These are phyloP conservation scores for Tineola bisselliella DNA, from an alignment of 2,888 invertebrate genomes.

Conservation along the genomic window DNA sequence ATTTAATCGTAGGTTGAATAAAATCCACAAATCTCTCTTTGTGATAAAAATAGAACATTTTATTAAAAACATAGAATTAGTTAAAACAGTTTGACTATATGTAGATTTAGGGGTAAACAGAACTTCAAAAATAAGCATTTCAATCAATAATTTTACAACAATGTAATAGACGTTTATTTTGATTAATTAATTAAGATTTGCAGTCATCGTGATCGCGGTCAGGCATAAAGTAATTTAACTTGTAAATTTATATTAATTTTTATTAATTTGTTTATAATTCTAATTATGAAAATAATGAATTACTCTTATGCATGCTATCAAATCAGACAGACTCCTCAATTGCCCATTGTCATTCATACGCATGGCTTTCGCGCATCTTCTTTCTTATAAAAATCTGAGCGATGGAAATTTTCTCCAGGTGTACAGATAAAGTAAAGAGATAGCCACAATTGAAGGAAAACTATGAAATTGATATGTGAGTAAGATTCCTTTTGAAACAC, in stretches of 20 bases:
- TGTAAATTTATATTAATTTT: no score
- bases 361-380: constrained; percentile 12
- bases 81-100: no score
- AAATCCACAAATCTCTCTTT: background rate
- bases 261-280: constrained; percentile 11
- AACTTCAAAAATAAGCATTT: background rate
- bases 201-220: no score
- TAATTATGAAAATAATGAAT: constrained; percentile 25
- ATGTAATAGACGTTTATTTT: no score
- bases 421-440: constrained; percentile 55
- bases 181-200: no score
- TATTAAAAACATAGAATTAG: no score
- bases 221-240: background rate
- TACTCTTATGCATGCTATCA: constrained; percentile 13
- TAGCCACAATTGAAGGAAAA: constrained; percentile 39
- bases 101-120: constrained; percentile 11
- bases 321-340: background rate
- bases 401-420: constrained; percentile 44
- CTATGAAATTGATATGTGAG: constrained; percentile 34
- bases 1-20: background rate
- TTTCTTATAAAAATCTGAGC: background rate
- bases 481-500: constrained; percentile 21
- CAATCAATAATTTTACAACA: no score
- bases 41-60: background rate
- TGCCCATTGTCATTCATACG: constrained; percentile 10